A percentile compares a stretch with the other conserved stretches of the same genome.
phyloP scores from a whole-genome alignment of 2,113 vertebrate species.

The Neoarius graeffei region DNA sequence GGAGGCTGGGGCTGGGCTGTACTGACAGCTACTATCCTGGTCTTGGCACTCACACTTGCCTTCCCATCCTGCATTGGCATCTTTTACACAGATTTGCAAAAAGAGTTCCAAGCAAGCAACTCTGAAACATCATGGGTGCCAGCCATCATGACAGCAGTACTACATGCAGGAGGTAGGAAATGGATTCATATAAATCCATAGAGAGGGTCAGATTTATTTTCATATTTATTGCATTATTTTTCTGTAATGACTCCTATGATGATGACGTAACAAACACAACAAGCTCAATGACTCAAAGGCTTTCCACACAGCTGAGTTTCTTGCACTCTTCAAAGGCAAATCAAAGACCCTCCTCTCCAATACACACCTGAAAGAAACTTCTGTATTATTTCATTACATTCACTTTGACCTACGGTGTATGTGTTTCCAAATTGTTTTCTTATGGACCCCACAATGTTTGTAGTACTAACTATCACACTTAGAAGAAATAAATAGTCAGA shows the following conservation, averaged over 20 bases:
- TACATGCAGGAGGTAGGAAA: slow-evolving; percentile 79
- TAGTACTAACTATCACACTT: not conserved
- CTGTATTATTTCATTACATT: not conserved
- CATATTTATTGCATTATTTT: not conserved
- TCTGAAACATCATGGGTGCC: slow-evolving; percentile 83
- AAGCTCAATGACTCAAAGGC: not conserved
- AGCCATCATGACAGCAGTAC: slow-evolving; percentile 77
- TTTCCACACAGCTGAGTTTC: not conserved
- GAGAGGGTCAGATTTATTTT: not conserved
- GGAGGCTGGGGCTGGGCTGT: slow-evolving; percentile 83
- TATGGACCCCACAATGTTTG: not conserved
- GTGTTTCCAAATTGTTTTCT: not conserved
- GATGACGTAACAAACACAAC: not conserved
- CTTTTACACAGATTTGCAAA: slow-evolving; percentile 83
- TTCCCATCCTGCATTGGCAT: slow-evolving; percentile 78
- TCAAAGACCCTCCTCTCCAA: not conserved
- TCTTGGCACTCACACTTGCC: slow-evolving; percentile 76
- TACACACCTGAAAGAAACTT: not conserved
- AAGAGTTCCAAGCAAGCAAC: slow-evolving; percentile 79
- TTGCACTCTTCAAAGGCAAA: not conserved
- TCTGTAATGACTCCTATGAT: not conserved
- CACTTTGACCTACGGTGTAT: not conserved
- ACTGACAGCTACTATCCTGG: slow-evolving; percentile 71
- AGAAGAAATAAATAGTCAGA: not conserved
- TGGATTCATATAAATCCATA: not conserved